phyloP scores from a whole-genome alignment of 2,888 invertebrate genomes.

The Halictus quadricinctus region DNA sequence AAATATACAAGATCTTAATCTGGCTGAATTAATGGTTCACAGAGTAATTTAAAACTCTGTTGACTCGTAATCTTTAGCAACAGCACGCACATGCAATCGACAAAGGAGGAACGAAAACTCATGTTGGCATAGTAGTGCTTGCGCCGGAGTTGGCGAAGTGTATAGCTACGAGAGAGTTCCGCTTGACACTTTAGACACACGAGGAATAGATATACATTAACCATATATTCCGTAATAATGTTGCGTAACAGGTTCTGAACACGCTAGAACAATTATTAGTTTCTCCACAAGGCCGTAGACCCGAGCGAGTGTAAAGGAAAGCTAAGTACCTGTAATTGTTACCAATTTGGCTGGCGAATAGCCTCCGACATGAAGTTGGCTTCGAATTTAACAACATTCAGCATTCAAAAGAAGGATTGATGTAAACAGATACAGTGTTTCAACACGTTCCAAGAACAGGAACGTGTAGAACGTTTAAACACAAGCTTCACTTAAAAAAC shows the following conservation, averaged over 20 bases:
- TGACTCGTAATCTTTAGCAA: neutral
- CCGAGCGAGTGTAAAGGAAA: slow-evolving; percentile 1
- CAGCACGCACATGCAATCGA: neutral
- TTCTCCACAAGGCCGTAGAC: neutral
- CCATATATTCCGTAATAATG: slow-evolving; percentile 10
- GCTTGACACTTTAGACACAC: slow-evolving; percentile 36
- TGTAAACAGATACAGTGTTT: no score
- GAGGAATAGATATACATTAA: slow-evolving; percentile 28
- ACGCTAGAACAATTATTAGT: slow-evolving; percentile 28
- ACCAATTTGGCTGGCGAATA: neutral
- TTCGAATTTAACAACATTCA: neutral
- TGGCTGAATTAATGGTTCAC: neutral
- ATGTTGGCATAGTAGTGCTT: neutral
- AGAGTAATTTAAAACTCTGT: neutral
- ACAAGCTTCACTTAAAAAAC: no score
- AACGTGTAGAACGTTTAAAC: no score
- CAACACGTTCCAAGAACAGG: no score
- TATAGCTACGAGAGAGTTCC: neutral
- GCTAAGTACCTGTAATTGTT: neutral
- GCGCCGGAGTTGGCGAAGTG: neutral
- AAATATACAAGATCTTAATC: neutral
- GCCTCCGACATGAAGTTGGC: neutral
- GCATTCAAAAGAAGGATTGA: no score
- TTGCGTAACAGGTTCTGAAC: slow-evolving; percentile 25
- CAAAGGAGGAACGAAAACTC: neutral